These are phyloP conservation scores for Thumatha senex DNA, from an alignment of 2,888 invertebrate species.

Conservation along the genomic window DNA sequence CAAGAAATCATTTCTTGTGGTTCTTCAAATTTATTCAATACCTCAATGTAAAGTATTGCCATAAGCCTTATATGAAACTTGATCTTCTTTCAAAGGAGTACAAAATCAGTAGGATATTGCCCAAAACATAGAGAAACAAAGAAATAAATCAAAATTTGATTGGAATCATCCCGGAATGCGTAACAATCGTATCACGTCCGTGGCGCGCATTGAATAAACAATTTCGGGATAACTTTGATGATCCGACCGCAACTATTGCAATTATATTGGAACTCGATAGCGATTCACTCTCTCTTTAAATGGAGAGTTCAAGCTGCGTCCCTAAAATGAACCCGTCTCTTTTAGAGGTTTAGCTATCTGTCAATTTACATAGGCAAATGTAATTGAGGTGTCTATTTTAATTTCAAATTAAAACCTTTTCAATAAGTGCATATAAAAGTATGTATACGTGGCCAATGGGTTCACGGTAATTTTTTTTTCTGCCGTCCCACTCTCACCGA, in stretches of 20 bases:
- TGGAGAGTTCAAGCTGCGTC: too few relatives aligned
- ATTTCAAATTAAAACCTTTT: too few relatives aligned
- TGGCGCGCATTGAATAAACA: constrained; percentile 66
- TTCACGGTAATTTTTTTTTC: too few relatives aligned
- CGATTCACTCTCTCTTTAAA: constrained; percentile 4
- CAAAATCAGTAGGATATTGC: constrained; percentile 44
- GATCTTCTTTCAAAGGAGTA: constrained; percentile 34
- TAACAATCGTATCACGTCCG: constrained; percentile 65
- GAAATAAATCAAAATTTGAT: constrained; percentile 69
- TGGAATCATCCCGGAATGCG: constrained; percentile 55
- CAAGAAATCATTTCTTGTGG: too few relatives aligned
- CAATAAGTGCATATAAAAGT: too few relatives aligned
- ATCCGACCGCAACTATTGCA: constrained; percentile 30
- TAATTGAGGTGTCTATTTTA: too few relatives aligned
- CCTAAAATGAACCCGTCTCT: too few relatives aligned
- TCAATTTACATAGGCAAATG: too few relatives aligned
- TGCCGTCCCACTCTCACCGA: too few relatives aligned
- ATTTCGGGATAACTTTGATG: constrained; percentile 48
- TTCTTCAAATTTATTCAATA: background rate
- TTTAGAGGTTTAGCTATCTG: too few relatives aligned
- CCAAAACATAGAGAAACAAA: constrained; percentile 47
- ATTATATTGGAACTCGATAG: constrained; percentile 12
- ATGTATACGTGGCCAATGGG: too few relatives aligned
- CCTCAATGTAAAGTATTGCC: background rate
- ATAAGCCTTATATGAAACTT: background rate